These are phyloP conservation scores for Alca torda DNA, from an alignment of 2,797 vertebrate species.

Conservation along the genomic window DNA sequence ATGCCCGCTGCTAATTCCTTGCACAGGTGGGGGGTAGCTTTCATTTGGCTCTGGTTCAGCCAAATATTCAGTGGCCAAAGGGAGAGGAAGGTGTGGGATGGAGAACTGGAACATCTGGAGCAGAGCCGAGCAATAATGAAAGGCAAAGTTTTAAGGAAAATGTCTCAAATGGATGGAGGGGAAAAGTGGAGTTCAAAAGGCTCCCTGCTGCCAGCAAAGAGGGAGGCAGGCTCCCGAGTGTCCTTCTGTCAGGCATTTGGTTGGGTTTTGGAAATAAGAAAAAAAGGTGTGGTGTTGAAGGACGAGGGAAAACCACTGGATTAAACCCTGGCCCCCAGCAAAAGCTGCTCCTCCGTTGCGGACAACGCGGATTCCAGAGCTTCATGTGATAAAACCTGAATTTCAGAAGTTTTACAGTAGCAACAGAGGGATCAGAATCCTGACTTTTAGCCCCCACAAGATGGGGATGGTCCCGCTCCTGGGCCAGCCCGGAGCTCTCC, in stretches of 20 bases:
- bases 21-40: neutral
- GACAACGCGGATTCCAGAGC: fast-evolving
- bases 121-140: neutral
- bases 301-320: neutral
- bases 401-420: neutral
- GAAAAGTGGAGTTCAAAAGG: neutral
- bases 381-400: neutral
- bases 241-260: neutral
- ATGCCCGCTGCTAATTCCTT: neutral
- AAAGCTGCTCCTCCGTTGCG: neutral
- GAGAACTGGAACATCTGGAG: neutral
- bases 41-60: neutral
- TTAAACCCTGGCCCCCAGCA: neutral
- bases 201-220: neutral
- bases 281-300: neutral
- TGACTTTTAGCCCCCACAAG: neutral
- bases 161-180: neutral
- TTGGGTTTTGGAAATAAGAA: neutral
- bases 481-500: neutral
- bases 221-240: neutral
- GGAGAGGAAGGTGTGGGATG: neutral
- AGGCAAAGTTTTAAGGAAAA: neutral
- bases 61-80: neutral
- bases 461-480: fast-evolving
- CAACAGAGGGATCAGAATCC: neutral